These are phyloP conservation scores for Hydra vulgaris DNA, from an alignment of 30 jellyfish, hydroid and myxozoan genomes.

Conservation along the genomic window DNA sequence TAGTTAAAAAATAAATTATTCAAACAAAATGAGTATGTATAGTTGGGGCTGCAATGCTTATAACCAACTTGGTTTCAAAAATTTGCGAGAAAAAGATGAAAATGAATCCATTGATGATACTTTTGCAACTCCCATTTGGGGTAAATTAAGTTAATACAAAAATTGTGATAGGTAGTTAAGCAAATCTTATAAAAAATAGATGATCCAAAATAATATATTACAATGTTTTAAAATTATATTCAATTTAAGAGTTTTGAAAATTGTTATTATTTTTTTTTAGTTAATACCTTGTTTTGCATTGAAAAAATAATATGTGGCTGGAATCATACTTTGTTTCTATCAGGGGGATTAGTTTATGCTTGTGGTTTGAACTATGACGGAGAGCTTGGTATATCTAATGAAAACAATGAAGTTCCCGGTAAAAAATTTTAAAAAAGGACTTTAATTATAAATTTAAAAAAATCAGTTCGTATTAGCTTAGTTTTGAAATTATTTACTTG, in stretches of 20 bases:
- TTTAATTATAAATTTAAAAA: not conserved
- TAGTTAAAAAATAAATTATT: not conserved
- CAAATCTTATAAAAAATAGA: too few relatives aligned
- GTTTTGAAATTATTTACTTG: not conserved
- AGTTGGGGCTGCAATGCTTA: conserved; percentile 78
- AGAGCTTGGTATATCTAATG: conserved; percentile 44
- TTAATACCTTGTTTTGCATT: not conserved
- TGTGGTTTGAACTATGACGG: conserved; percentile 52
- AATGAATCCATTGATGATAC: not conserved
- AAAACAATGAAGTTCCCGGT: conserved; percentile 3
- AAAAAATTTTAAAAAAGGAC: not conserved
- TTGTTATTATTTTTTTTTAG: not conserved
- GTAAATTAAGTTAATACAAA: conserved; percentile 1
- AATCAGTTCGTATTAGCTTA: not conserved
- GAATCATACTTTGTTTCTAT: conserved; percentile 50
- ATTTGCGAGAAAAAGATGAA: not conserved
- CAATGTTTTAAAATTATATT: not conserved
- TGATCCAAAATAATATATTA: too few relatives aligned
- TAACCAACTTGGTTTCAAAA: conserved; percentile 64
- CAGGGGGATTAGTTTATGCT: conserved; percentile 49
- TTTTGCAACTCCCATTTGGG: not conserved
- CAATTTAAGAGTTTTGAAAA: not conserved
- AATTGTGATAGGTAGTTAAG: not conserved
- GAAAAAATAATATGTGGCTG: conserved; percentile 47
- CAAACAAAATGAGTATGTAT: conserved; percentile 13